Evolutionary conservation across 23 tunicate genomes (phyloP), one percentile per base, ranked within the genome.

Genomic region (Halocynthia roretzi): DNA sequence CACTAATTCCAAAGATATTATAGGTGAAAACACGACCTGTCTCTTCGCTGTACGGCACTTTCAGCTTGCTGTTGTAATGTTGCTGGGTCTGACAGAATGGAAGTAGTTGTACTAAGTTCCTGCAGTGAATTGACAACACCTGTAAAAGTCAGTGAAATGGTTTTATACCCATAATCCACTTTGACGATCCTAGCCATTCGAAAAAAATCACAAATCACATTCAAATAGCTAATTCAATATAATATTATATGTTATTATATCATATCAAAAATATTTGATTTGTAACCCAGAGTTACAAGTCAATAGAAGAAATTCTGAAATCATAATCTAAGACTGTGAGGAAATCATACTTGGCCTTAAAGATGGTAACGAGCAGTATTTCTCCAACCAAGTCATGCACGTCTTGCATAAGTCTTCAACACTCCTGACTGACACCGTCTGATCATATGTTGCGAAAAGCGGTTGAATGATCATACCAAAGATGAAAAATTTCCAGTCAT

Each of bases 121-220:
- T 92, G 92, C 23, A 92, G 62, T 7, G 98, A 82, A 11, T 80
- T 80, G 14, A 92, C 98, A 6, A 92, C 87, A 76, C 77, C 96
- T 89, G 67, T 52, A 65, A 50, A 19, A 23, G 44, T 23, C 14
- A 18, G 58, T 5, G 15, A 40, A 23, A 22, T n/a, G n/a, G n/a
- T 58, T 15, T 8, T 56, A 17, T 7, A 72, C 14, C 53, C 53
- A 17, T 51, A 49, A 51, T 49, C 7, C 54, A 7, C 53, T 71
- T 40, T n/a, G n/a, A n/a, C n/a, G n/a, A n/a, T n/a, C n/a, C n/a
- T n/a, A n/a, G n/a, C n/a, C n/a, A n/a, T n/a, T n/a, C n/a, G n/a
- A n/a, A n/a, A n/a, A n/a, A n/a, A n/a, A n/a, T n/a, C n/a, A n/a
- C n/a, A n/a, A n/a, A n/a, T n/a, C n/a, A n/a, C n/a, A n/a, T n/a